Evolutionary conservation across 37 sponge, comb jelly and placozoan species (phyloP).

Genomic region (Haliclona indistincta): DNA sequence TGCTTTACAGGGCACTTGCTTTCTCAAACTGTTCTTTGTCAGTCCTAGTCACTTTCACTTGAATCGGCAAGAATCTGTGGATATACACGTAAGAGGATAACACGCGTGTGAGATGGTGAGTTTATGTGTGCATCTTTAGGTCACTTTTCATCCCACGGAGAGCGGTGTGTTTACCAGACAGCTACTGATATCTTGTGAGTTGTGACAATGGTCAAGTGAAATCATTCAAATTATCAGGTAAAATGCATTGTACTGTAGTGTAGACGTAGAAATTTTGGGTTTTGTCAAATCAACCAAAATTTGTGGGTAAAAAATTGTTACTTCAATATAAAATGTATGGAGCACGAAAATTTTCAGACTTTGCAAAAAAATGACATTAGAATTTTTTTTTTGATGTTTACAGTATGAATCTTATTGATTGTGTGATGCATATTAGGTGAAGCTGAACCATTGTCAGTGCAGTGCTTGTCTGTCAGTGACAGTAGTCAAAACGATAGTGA

Average conservation of each 20-base stretch:
- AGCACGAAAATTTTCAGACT: not conserved
- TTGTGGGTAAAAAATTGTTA: no score
- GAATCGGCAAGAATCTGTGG: not conserved
- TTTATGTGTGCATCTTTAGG: slow-evolving; percentile 4
- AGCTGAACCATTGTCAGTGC: not conserved
- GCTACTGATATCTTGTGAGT: slow-evolving; percentile 51
- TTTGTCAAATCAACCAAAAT: no score
- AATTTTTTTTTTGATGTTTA: not conserved
- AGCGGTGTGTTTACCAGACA: slow-evolving; percentile 21
- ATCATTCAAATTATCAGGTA: slow-evolving; percentile 48
- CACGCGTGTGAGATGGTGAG: not conserved
- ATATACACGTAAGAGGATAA: not conserved
- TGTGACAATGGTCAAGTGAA: slow-evolving; percentile 57
- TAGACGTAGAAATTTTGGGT: no score
- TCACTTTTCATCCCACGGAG: slow-evolving; percentile 37
- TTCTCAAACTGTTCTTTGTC: slow-evolving; percentile 39
- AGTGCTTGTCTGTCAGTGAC: slow-evolving; percentile 6
- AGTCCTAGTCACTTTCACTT: slow-evolving; percentile 45
- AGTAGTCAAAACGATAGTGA: not conserved
- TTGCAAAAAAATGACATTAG: not conserved
- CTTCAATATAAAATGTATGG: no score
- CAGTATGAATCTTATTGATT: not conserved
- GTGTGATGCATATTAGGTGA: not conserved
- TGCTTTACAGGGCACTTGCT: no score
- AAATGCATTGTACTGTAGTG: no score